A percentile compares a stretch with the other conserved stretches of the same genome.
phyloP scores from a whole-genome alignment of 1,140 invertebrate genomes.

The Brevipalpus yothersi region DNA sequence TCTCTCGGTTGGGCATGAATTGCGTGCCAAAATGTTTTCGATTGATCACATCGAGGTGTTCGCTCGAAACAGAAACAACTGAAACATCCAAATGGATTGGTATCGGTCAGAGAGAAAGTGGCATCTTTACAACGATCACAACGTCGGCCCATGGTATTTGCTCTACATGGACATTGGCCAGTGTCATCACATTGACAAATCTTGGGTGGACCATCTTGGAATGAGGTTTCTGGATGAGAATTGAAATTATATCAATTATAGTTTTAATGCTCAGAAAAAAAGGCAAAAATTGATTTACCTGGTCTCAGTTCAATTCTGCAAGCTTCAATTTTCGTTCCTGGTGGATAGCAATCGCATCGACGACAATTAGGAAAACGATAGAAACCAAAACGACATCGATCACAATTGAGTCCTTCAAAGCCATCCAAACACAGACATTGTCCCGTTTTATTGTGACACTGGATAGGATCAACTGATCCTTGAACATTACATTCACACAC shows the following conservation, averaged over 20 bases:
- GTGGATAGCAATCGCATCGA: slow-evolving; percentile 44
- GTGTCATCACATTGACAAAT: slow-evolving; percentile 36
- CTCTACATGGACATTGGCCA: slow-evolving; percentile 72
- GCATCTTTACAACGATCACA: slow-evolving; percentile 67
- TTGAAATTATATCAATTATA: no score
- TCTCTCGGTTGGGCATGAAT: slow-evolving; percentile 9
- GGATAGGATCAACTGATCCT: slow-evolving; percentile 41
- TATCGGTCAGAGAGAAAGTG: slow-evolving; percentile 39
- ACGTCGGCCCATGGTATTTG: slow-evolving; percentile 46
- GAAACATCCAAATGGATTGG: slow-evolving; percentile 52
- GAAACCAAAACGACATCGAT: slow-evolving; percentile 26
- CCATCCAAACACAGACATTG: slow-evolving; percentile 54
- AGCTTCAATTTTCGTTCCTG: slow-evolving; percentile 32
- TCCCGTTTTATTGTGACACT: slow-evolving; percentile 48
- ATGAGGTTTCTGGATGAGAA: no score
- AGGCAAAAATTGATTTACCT: slow-evolving; percentile 9
- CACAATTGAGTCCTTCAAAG: slow-evolving; percentile 56
- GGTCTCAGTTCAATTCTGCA: slow-evolving; percentile 23
- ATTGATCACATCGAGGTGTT: slow-evolving; percentile 44
- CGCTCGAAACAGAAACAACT: slow-evolving; percentile 71
- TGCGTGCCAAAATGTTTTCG: slow-evolving; percentile 46
- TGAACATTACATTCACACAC: slow-evolving; percentile 47
- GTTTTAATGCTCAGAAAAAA: background rate
- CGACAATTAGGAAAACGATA: slow-evolving; percentile 70
- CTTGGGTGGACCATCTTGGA: slow-evolving; percentile 42